These are phyloP conservation scores for Galemys pyrenaicus DNA, from an alignment of 2,113 vertebrate species.

Conservation along the genomic window DNA sequence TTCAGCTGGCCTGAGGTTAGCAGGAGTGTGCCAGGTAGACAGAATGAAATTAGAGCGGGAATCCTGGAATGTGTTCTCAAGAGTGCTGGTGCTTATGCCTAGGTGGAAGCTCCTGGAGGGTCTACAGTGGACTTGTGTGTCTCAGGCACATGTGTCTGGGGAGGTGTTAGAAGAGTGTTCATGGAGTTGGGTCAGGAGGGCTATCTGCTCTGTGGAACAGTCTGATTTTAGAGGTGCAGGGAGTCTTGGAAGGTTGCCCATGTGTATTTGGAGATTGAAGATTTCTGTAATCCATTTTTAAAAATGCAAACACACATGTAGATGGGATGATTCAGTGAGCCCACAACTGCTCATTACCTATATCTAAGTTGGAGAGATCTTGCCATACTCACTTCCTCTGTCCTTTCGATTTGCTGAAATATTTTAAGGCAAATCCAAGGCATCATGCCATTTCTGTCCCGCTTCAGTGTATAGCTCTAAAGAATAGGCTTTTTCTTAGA, in stretches of 20 bases:
- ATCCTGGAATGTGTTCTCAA: not conserved
- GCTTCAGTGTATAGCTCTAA: not conserved
- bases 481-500: not conserved
- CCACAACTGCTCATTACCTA: not conserved
- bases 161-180: not conserved
- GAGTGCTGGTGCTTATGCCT: not conserved
- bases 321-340: not conserved
- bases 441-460: not conserved
- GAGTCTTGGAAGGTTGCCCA: not conserved
- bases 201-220: not conserved
- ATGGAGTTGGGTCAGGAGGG: not conserved
- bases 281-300: not conserved
- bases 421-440: not conserved
- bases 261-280: not conserved
- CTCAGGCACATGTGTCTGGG: not conserved
- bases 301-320: not conserved
- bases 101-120: not conserved
- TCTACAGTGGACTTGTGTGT: not conserved
- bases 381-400: not conserved
- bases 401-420: not conserved
- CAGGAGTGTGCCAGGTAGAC: not conserved
- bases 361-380: not conserved
- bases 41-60: not conserved
- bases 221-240: not conserved
- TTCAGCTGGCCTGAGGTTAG: not conserved